Base-by-base conservation (phyloP, 2,888 invertebrate genomes). In the Spicauda simplicius region DNA sequence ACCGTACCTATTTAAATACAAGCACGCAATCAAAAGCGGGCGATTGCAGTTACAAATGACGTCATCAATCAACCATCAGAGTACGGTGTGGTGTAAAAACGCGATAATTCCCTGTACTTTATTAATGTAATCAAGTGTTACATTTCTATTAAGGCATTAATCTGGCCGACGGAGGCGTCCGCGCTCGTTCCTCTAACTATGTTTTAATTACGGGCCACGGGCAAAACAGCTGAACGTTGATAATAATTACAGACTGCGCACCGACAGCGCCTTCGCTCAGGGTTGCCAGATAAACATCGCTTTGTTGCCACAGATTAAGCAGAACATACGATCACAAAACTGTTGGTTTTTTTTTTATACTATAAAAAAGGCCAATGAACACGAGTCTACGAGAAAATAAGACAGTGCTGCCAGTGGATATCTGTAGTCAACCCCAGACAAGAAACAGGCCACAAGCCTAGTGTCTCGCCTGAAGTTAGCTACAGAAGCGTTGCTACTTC, bases 61-160 rank as follows among this genome's bases (percentile, higher is more conserved):
- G 73, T 78, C 82, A 87, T 87, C 83, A 84, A 87, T 88, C 85
- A 86, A 33, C 59, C 59, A 60, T 66, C 65, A 59, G 30, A 58
- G 64, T 71, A 68, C 67, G 73, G 70, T 60, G 69, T 71, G 74
- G 77, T 73, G 76, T 79, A 81, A 81, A 82, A 82, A 81, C 73
- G 78, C 78, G 83, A 82, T 82, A 63, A 62, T 63, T 66, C 57
- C 68, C 62, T 48, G 59, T 68, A 55, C 64, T 68, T 68, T 55
- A 68, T 68, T 66, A 61, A 67, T 82, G 84, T 85, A 85, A 89
- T 88, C 84, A 85, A 80, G 83, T 82, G 83, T 82, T 84, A 88
- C 86, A 88, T 91, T 90, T 91, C 90, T 91, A 91, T 91, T 91
- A 91, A 74, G 79, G 79, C 86, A 89, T 90, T 86, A 87, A 87